Evolutionary conservation across 2,888 invertebrate genomes (phyloP), one percentile per base, ranked within the genome.

Genomic region (Liodrosophila aerea): DNA sequence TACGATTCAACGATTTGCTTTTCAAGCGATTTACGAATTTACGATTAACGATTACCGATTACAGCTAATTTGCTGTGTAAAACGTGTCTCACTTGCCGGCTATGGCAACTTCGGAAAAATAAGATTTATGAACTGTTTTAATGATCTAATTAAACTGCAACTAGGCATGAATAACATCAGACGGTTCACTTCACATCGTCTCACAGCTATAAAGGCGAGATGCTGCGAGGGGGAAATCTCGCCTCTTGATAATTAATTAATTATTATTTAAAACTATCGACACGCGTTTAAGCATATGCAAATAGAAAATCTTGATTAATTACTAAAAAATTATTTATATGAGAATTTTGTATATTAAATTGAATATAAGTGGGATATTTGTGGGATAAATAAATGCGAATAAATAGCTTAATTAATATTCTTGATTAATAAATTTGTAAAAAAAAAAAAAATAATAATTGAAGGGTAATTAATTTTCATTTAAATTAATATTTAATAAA

Each of bases 41-140:
- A 41, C 59, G 62, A 60, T 64, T 66, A 36, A 58, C 57, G 67
- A 75, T 78, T 59, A 43, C 39, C 50, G 64, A 75, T 64, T 71
- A 66, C 45, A 62, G 59, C 81, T 87, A 87, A 85, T 85, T 85
- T 85, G 86, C 69, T 76, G 61, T 80, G 62, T 72, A 71, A 73
- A 83, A 74, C 83, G 75, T 70, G 29, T 45, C 31, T 51, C 30
- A 16, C 33, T 44, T 50, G 63, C 51, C 56, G 39, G 61, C n/a
- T 30, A 51, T 53, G 60, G 51, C 63, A 66, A 31, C 53, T 67
- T 54, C 40, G 49, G 57, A 67, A 81, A 87, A 87, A 87, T 87
- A 81, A 87, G 87, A 87, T 87, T 87, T 88, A 87, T 87, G 77
- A 74, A 76, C 76, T 73, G 77, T 64, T 75, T 85, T 84, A 87